A percentile compares a stretch with the other conserved stretches of the same genome.
phyloP scores from a whole-genome alignment of 2,113 vertebrate species.

The Verasper variegatus region DNA sequence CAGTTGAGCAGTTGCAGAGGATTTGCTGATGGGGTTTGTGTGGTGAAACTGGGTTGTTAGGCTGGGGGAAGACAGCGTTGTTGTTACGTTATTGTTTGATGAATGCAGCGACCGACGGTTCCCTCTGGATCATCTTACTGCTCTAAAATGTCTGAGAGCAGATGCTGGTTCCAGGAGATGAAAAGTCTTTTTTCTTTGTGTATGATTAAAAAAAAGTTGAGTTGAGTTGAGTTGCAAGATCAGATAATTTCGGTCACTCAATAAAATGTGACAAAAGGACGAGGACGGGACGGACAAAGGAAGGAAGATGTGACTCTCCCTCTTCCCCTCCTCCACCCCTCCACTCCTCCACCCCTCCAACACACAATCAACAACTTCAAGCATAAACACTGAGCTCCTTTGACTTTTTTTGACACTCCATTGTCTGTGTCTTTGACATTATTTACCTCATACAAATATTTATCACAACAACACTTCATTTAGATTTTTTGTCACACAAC shows the following conservation, averaged over 20 bases:
- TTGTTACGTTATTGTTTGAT: background rate
- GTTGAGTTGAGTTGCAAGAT: background rate
- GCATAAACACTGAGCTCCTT: background rate
- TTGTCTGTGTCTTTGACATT: background rate
- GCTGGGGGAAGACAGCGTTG: background rate
- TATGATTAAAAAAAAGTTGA: background rate
- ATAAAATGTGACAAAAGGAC: background rate
- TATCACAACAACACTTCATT: background rate
- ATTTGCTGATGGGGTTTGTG: slow-evolving; percentile 28
- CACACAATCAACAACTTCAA: background rate
- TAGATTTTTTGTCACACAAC: too few relatives aligned
- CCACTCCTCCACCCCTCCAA: background rate
- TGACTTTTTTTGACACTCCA: background rate
- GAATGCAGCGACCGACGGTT: background rate
- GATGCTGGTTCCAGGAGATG: slow-evolving; percentile 7
- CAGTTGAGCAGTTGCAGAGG: slow-evolving; percentile 5
- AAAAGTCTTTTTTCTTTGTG: background rate
- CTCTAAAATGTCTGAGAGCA: background rate
- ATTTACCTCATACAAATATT: background rate
- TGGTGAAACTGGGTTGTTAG: background rate
- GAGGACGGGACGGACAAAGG: background rate
- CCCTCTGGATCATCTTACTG: slow-evolving; percentile 13
- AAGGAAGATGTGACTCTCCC: background rate
- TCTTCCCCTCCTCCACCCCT: too few relatives aligned
- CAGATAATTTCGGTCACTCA: background rate